phyloP scores from a whole-genome alignment of 2,113 vertebrate species.

The Rhagologus leucostigma region DNA sequence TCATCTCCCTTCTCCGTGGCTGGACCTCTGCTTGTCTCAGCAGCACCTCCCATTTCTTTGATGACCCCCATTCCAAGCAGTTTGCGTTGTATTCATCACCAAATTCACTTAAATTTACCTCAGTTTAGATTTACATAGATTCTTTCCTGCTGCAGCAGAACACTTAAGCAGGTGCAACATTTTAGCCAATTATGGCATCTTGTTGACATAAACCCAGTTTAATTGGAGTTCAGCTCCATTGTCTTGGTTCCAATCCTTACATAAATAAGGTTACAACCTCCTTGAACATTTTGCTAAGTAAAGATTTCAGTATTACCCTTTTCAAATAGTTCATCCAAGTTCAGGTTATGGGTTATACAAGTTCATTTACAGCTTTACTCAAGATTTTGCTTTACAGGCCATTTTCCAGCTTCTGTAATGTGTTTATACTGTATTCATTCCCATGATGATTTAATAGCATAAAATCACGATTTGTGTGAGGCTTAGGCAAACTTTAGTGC shows the following conservation, averaged over 20 bases:
- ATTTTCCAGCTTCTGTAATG: not conserved
- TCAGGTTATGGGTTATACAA: not conserved
- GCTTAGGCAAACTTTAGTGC: not conserved
- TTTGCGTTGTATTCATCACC: not conserved
- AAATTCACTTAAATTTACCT: not conserved
- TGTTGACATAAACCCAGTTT: not conserved
- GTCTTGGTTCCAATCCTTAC: not conserved
- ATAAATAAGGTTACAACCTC: not conserved
- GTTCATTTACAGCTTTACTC: not conserved
- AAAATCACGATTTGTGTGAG: not conserved
- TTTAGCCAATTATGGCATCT: not conserved
- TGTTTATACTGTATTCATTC: not conserved
- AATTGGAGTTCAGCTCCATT: not conserved
- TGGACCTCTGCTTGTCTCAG: not conserved
- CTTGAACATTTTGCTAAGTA: not conserved
- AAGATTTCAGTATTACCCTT: not conserved
- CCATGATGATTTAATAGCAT: not conserved
- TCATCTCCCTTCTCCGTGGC: not conserved
- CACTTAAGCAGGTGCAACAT: not conserved
- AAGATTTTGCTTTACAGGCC: not conserved
- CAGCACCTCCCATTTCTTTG: not conserved
- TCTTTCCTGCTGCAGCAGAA: not conserved
- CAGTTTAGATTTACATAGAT: not conserved
- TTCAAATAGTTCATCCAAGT: not conserved
- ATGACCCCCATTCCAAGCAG: not conserved